Conservation (phyloP, 2,113 vertebrate species). For the Aphyosemion australe region DNA sequence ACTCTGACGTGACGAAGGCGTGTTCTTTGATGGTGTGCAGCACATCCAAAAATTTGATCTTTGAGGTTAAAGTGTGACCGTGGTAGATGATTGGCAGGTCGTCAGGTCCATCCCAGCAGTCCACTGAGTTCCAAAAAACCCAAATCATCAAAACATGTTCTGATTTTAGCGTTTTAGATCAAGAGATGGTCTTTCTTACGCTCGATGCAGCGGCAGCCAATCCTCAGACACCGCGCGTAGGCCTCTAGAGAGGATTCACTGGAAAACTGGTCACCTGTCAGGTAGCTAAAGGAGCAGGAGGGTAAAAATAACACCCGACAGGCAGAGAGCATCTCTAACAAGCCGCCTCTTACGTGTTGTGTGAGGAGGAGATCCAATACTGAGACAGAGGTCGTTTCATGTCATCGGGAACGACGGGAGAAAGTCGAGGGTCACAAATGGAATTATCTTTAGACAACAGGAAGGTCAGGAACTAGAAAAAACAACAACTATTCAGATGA, state of each 20-base stretch:
- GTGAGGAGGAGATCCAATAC: constrained; percentile 91
- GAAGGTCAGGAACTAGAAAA: constrained; percentile 83
- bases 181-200: constrained; percentile 61
- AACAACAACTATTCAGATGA: not conserved
- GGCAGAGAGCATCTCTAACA: no score
- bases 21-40: constrained; percentile 89
- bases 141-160: not conserved
- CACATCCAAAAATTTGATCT: constrained; percentile 90
- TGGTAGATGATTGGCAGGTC: constrained; percentile 92
- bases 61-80: constrained; percentile 87
- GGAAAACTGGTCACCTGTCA: constrained; percentile 90
- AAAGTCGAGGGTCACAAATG: constrained; percentile 77
- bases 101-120: constrained; percentile 89
- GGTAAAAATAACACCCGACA: not conserved
- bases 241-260: constrained; percentile 88
- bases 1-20: constrained; percentile 87
- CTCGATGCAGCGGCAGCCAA: constrained; percentile 90
- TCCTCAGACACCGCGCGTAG: constrained; percentile 85
- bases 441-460: constrained; percentile 89
- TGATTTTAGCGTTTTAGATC: not conserved
- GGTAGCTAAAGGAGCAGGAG: constrained; percentile 72
- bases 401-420: constrained; percentile 77
- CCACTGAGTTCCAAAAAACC: constrained; percentile 73
- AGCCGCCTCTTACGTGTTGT: constrained; percentile 82
- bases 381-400: constrained; percentile 87